Base-by-base conservation (phyloP, 1,140 invertebrate genomes). In the Lepidurus packardi region DNA sequence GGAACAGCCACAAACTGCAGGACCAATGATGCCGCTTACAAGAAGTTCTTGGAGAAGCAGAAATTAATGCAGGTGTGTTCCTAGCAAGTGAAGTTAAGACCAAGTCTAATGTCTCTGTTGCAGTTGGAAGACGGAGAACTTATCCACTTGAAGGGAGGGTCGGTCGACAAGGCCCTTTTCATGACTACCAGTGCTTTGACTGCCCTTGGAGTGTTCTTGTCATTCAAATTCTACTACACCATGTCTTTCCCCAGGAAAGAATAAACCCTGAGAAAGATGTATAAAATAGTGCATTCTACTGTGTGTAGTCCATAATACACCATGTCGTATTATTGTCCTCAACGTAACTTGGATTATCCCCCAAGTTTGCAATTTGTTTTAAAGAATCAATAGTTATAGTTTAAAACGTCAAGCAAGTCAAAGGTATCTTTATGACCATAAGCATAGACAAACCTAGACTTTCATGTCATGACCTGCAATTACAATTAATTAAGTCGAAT, bases 71-170 rank as follows among this genome's bases (percentile, higher is more conserved):
- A 65, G 53, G 53, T 65, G 21, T 65, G 53, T 65, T 7, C 21
- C 21, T 16, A 65, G 5, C 13, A 1, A 65, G 16, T 21, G 21
- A 21, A n/a, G 53, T 7, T 9, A 13, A 65, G 53, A n/a, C 1
- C n/a, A 8, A 5, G 1, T 77, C 16, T 77, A 74, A 24, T 7
- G 10, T 83, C 82, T 80, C 80, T 76, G 81, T 81, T 82, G 43
- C 82, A 90, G 87, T 82, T 84, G 65, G 85, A 87, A 24, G 88
- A 90, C 83, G 89, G 86, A 16, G 82, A 85, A 74, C 89, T 89
- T 2, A 83, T 90, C n/a, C 89, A 88, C 81, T 82, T 91, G 41
- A 91, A 91, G 83, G 84, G 85, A 25, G 90, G 90, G 5, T 47
- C 83, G 1, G 80, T 81, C n/a, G 90, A 91, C 81, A 87, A 86